These are phyloP conservation scores for Bombyx mori DNA, from an alignment of 1,140 invertebrate species.

Conservation along the genomic window DNA sequence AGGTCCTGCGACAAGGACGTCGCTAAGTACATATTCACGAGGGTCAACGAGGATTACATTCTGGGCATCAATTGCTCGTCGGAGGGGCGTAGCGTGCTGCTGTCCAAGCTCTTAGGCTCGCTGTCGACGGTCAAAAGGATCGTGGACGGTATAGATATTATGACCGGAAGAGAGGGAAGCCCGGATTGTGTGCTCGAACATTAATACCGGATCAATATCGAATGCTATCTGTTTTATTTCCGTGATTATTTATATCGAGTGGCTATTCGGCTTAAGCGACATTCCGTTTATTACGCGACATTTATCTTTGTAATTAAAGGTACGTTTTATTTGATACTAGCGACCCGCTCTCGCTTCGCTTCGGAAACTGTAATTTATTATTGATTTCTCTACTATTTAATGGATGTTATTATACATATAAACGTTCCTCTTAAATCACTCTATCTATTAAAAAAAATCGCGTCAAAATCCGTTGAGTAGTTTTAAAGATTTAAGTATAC, in stretches of 20 bases:
- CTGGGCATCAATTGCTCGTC: constrained; percentile 56
- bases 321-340: too few relatives aligned
- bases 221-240: neutral
- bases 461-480: too few relatives aligned
- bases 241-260: neutral
- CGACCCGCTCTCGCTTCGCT: too few relatives aligned
- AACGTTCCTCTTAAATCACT: too few relatives aligned
- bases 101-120: constrained; percentile 28
- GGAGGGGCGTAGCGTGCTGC: constrained; percentile 40
- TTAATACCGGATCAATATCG: neutral
- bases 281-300: too few relatives aligned
- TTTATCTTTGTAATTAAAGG: too few relatives aligned
- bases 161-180: constrained; percentile 46
- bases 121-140: constrained; percentile 26
- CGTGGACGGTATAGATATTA: constrained; percentile 43
- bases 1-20: constrained; percentile 32
- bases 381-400: too few relatives aligned
- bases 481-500: too few relatives aligned
- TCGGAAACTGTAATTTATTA: too few relatives aligned
- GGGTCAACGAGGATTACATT: constrained; percentile 40
- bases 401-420: too few relatives aligned
- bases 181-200: constrained; percentile 30
- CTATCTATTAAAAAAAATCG: too few relatives aligned
- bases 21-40: constrained; percentile 47
- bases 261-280: too few relatives aligned